These are phyloP conservation scores for Antechinus flavipes DNA, from an alignment of 2,113 vertebrate species.

Conservation along the genomic window DNA sequence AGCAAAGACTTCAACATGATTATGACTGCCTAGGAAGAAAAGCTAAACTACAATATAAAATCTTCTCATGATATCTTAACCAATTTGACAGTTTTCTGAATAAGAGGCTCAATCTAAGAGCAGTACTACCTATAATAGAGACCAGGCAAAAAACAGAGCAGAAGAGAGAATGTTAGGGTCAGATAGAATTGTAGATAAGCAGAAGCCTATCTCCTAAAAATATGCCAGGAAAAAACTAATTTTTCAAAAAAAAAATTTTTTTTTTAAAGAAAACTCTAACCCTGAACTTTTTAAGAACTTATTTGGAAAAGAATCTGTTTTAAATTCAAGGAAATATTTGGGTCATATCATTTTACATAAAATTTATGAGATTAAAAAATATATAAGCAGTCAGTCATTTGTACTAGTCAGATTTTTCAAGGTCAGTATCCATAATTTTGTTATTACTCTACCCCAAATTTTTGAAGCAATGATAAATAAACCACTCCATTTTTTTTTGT, in stretches of 20 bases:
- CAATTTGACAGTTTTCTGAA: not conserved
- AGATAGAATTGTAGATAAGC: not conserved
- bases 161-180: not conserved
- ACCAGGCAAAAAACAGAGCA: not conserved
- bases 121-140: not conserved
- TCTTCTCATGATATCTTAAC: not conserved
- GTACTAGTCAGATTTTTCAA: slow-evolving; percentile 45
- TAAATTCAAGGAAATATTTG: slow-evolving; percentile 59
- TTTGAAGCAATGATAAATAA: slow-evolving; percentile 63
- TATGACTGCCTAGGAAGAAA: not conserved
- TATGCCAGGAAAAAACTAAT: slow-evolving; percentile 38
- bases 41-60: not conserved
- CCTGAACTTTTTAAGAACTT: slow-evolving; percentile 41
- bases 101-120: not conserved
- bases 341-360: slow-evolving; percentile 65
- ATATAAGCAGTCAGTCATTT: slow-evolving; percentile 50
- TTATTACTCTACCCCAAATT: slow-evolving; percentile 57
- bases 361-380: slow-evolving; percentile 67
- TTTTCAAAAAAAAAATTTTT: slow-evolving; percentile 31
- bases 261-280: slow-evolving; percentile 9
- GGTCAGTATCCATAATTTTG: slow-evolving; percentile 49
- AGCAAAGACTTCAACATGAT: not conserved
- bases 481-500: slow-evolving; percentile 37
- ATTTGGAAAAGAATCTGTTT: slow-evolving; percentile 58
- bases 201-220: slow-evolving; percentile 24